phyloP scores from a whole-genome alignment of 1,140 invertebrate species.

The Tachypleus tridentatus region DNA sequence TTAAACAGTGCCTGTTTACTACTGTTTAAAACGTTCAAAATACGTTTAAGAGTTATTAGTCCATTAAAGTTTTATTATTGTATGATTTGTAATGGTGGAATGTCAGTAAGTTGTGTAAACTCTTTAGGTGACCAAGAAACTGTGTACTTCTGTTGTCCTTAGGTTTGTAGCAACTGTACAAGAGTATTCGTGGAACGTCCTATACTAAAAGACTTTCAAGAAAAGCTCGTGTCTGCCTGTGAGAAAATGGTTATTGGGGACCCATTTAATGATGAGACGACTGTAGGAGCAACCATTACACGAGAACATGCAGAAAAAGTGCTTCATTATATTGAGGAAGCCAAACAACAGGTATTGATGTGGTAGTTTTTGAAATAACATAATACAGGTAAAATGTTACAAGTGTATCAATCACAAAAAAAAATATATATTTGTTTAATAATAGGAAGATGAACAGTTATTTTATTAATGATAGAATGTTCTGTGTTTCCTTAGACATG shows the following conservation, averaged over 20 bases:
- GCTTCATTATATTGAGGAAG: conserved; percentile 32
- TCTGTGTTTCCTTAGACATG: too few relatives aligned
- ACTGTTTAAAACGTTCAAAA: too few relatives aligned
- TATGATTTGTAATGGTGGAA: too few relatives aligned
- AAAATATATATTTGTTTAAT: too few relatives aligned
- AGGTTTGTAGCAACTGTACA: conserved; percentile 58
- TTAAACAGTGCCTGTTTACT: too few relatives aligned
- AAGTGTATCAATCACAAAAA: too few relatives aligned
- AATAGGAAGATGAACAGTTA: too few relatives aligned
- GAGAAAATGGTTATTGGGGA: conserved; percentile 43
- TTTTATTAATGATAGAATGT: too few relatives aligned
- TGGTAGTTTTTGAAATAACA: conserved; percentile 37
- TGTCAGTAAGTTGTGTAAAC: too few relatives aligned
- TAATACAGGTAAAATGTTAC: too few relatives aligned
- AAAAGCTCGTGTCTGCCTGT: conserved; percentile 36
- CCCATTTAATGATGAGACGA: conserved; percentile 34
- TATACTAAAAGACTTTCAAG: conserved; percentile 40
- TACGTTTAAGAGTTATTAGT: too few relatives aligned
- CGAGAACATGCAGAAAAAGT: conserved; percentile 42
- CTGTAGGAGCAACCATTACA: conserved; percentile 42
- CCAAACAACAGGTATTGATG: conserved; percentile 46
- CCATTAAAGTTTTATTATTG: too few relatives aligned
- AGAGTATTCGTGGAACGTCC: conserved; percentile 43
- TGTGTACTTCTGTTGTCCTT: conserved; percentile 36
- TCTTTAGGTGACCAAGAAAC: conserved; percentile 47